Evolutionary conservation across 1,140 invertebrate genomes (phyloP), one percentile per base, ranked within the genome.

Genomic region (Pygmarrhopalites habei): DNA sequence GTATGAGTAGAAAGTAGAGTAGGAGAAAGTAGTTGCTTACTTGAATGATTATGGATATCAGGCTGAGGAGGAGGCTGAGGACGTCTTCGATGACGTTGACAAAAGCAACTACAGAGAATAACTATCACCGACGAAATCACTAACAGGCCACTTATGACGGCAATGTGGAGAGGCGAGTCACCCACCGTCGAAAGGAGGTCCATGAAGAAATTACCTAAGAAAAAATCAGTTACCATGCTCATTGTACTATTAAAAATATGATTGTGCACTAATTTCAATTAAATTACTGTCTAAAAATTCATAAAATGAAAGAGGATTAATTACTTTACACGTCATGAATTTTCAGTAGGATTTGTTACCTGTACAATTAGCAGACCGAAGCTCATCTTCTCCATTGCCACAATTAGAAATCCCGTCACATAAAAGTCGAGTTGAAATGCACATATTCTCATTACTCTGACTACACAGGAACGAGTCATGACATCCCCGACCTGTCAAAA

Each of bases 381-480:
- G 84, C 77, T 95, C 92, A 73, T 95, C 92, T 19, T 88, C 90
- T 41, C 87, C 88, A 76, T 94, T 90, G n/a, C 86, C 88, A 75
- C 92, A 95, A 75, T 95, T 91, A 77, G 91, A 89, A 64, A 94
- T 85, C 30, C 85, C 85, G 77, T 95, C 92, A 77, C 92, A 95
- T 53, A 89, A 81, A 35, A 95, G 82, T 77, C 92, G 89, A 21
- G 83, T 86, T 71, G 88, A 85, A 71, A 95, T 92, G 80, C 92
- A 95, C 78, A 92, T 92, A 76, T 90, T 84, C 39, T 56, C 35
- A 41, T 56, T 56, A 59, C 86, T 83, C 72, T 87, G 81, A 64
- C 83, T 85, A 76, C 92, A 94, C 41, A 85, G 82, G 76, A 92
- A 94, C 73, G 66, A 60, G 52, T 92, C 89, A 73, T 86, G 88